Base-by-base conservation (phyloP, 2,888 invertebrate genomes). In the Heliconius ethilla region DNA sequence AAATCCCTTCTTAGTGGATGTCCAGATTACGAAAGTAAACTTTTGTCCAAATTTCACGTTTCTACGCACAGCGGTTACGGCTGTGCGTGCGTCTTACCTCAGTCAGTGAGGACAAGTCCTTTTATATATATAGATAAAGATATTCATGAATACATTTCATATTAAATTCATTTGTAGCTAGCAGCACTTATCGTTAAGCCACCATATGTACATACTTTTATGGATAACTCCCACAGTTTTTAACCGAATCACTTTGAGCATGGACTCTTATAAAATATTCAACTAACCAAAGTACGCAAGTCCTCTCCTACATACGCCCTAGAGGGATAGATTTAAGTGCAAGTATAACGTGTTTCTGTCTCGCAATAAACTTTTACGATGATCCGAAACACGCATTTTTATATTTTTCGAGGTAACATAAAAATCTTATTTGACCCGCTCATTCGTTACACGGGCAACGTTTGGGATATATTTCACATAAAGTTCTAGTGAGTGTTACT, bases 361-460 rank as follows among this genome's bases (percentile, higher is more conserved):
- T 81, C 80, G 81, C 77, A 81, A 80, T 84, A 84, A 83, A 84
- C 70, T 83, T 84, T 84, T 83, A 84, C 81, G 84, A 81, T 81
- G 81, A 82, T 82, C 82, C 80, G 81, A 81, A 82, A 82, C 80
- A 82, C 80, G 82, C 80, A 82, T 78, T 83, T 82, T 83, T 82
- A 83, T 83, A 81, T 78, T 83, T 69, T 81, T 79, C 75, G 79
- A 78, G 79, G 79, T 79, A 67, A 74, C 78, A 80, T 82, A 82
- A 83, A 83, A 83, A 81, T 83, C 79, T 81, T 81, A 82, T 82
- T 81, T 79, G 81, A 81, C 78, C 78, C 65, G 73, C 70, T 72
- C 65, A 75, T 78, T 79, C 78, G 65, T 78, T 77, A 76, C 69
- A 62, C 73, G 72, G 75, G 77, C 29, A 78, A 77, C 75, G 78